Conservation (phyloP, 2,113 vertebrate species). For the Scomber colias region DNA sequence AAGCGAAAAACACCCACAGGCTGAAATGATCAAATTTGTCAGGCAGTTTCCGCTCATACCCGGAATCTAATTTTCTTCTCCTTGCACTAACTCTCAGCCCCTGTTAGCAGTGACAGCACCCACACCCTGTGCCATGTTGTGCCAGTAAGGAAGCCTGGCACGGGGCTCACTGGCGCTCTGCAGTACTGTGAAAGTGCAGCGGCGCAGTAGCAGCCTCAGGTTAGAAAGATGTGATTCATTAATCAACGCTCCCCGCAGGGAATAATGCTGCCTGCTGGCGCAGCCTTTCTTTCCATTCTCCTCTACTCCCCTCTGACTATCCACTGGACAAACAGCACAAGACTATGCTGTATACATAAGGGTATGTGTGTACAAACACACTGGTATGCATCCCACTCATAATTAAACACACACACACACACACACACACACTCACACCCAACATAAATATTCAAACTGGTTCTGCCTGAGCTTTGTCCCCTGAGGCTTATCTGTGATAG, state of each 20-base stretch:
- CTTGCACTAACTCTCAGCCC: constrained; percentile 42
- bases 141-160: constrained; percentile 65
- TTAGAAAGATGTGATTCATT: constrained; percentile 83
- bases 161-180: constrained; percentile 59
- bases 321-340: constrained; percentile 70
- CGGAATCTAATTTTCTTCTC: constrained; percentile 53
- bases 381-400: constrained; percentile 41
- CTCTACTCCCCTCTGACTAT: constrained; percentile 60
- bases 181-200: constrained; percentile 69
- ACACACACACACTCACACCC: constrained; percentile 32
- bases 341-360: constrained; percentile 48
- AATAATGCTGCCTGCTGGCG: constrained; percentile 67
- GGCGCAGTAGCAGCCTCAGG: constrained; percentile 63
- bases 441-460: constrained; percentile 74
- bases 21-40: constrained; percentile 61
- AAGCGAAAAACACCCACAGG: constrained; percentile 61
- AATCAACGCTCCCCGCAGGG: constrained; percentile 75
- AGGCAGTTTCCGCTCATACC: constrained; percentile 49
- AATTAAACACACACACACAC: constrained; percentile 63
- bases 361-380: constrained; percentile 38
- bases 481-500: constrained; percentile 70
- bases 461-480: constrained; percentile 71
- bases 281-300: constrained; percentile 49
- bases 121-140: constrained; percentile 59
- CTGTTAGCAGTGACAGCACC: constrained; percentile 58